phyloP scores from a whole-genome alignment of 2,797 vertebrate species.

The Psittacula derbiana region DNA sequence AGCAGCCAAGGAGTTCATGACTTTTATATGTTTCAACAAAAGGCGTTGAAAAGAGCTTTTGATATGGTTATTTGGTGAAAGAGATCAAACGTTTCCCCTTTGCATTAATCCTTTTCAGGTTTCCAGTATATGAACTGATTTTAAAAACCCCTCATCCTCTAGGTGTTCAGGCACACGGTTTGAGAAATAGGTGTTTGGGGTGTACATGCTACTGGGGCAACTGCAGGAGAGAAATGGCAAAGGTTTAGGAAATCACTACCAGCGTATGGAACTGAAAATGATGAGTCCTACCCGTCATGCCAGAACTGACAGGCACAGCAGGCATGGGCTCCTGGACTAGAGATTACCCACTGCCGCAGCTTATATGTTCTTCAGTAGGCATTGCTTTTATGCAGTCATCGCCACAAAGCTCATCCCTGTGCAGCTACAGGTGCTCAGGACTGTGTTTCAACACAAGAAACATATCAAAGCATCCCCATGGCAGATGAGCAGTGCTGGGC shows the following conservation, averaged over 20 bases:
- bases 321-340: neutral
- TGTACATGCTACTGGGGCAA: neutral
- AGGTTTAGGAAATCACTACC: neutral
- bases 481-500: rapidly evolving
- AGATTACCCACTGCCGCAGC: neutral
- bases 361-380: rapidly evolving
- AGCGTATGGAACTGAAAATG: neutral
- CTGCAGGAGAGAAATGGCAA: neutral
- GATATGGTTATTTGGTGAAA: conserved; percentile 59
- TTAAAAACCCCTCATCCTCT: neutral
- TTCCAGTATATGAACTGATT: conserved; percentile 17
- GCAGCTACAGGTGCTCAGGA: neutral
- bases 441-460: neutral
- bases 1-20: conserved; percentile 38
- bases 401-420: neutral
- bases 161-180: conserved; percentile 36
- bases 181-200: neutral
- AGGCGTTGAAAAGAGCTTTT: conserved; percentile 58
- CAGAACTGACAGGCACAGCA: neutral
- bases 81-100: conserved; percentile 59
- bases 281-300: rapidly evolving
- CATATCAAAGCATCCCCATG: rapidly evolving
- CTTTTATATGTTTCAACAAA: conserved; percentile 61
- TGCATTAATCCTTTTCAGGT: conserved; percentile 57
- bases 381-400: neutral